A percentile compares a stretch with the other conserved stretches of the same genome.
phyloP scores from a whole-genome alignment of 1,140 invertebrate genomes.

The Steinernema khuongi region DNA sequence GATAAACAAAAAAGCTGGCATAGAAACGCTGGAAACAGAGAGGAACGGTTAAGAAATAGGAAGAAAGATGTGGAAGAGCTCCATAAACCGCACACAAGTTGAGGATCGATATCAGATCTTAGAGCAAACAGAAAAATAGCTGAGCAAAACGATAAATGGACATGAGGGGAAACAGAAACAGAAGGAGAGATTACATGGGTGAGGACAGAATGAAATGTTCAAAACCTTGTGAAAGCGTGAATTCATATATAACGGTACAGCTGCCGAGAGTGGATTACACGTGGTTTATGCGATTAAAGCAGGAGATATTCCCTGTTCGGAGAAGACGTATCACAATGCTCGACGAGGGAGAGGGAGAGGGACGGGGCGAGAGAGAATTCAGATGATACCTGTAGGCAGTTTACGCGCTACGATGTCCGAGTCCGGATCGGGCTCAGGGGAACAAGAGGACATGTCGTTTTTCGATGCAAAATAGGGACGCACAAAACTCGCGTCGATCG shows the following conservation, averaged over 20 bases:
- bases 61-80: neutral
- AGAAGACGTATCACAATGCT: neutral
- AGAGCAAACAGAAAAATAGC: slow-evolving; percentile 6
- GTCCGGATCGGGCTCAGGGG: neutral
- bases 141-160: neutral
- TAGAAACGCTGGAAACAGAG: too few relatives aligned
- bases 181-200: neutral
- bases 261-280: neutral
- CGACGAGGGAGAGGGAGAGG: too few relatives aligned
- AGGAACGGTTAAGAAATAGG: too few relatives aligned
- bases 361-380: too few relatives aligned
- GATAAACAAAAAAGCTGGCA: neutral
- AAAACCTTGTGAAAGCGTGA: neutral
- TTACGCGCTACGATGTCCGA: neutral
- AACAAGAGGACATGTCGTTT: neutral
- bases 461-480: neutral
- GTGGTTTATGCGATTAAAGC: neutral
- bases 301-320: neutral
- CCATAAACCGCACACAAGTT: neutral
- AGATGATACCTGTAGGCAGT: neutral
- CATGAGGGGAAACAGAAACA: neutral
- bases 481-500: neutral
- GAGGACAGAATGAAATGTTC: too few relatives aligned
- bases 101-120: slow-evolving; percentile 13
- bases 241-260: neutral